Evolutionary conservation across 2,113 vertebrate species (phyloP), one percentile per base, ranked within the genome.

Genomic region (Acanthisitta chloris): DNA sequence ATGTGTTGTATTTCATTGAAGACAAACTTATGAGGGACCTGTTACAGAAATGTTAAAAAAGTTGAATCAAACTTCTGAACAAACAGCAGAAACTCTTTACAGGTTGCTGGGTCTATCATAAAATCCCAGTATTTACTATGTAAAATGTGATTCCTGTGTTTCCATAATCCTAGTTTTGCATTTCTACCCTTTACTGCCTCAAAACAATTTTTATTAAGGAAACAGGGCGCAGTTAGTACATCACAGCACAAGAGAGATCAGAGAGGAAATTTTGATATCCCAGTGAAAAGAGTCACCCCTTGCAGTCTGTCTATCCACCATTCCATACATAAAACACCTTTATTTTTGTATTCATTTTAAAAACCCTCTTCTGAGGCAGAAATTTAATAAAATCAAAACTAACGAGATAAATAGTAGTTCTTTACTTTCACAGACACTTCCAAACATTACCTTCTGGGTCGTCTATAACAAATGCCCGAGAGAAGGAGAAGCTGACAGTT

Each of bases 1-100:
- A 55, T 10, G 7, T 7, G 0, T 1, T 40, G 29, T 40, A 10
- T 58, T 66, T 67, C 23, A 58, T 5, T 2, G 8, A 13, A 49
- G 38, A 29, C 8, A 70, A 86, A 67, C 10, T n/a, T 23, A 49
- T 66, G 13, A 81, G 15, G 8, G 6, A 43, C 7, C 9, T 26
- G 11, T 59, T n/a, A 65, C 7, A 51, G 23, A 76, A 71, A 67
- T 33, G 3, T 24, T 24, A 38, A 45, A 65, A 59, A 66, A 46
- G 46, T 4, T 12, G 34, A 25, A 42, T 29, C 14, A 58, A 82
- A 49, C 9, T 67, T 46, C 8, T 38, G 26, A 88, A 77, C 5
- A 34, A 86, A 51, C 2, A 36, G 9, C 17, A 92, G 28, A 85
- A 74, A 43, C 6, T 3, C 3, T 69, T 42, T 40, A 28, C 14